Conservation (phyloP, 2,888 invertebrate genomes). For the Drosophila mercatorum region DNA sequence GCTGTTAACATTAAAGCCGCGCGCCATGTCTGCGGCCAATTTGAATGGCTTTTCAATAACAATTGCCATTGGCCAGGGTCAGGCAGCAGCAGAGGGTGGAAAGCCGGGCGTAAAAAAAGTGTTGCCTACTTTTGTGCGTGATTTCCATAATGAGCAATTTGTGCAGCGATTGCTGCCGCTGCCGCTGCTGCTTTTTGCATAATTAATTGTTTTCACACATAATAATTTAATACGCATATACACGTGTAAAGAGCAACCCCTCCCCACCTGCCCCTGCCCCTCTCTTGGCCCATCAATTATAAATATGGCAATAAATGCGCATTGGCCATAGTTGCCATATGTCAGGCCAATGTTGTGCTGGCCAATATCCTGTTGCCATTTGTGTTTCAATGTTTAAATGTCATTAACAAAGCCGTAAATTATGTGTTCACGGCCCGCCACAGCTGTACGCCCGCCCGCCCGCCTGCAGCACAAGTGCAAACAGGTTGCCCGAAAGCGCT, state of each 20-base stretch:
- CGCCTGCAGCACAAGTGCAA: conserved; percentile 20
- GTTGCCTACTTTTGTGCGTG: conserved; percentile 74
- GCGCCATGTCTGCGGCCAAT: conserved; percentile 58
- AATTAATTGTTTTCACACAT: conserved; percentile 84
- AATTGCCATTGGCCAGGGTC: conserved; percentile 32
- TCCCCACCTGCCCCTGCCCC: no score
- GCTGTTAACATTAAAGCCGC: conserved; percentile 59
- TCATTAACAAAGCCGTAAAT: conserved; percentile 80
- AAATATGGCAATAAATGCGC: conserved; percentile 64
- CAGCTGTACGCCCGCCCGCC: conserved; percentile 22
- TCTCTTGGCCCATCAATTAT: conserved; percentile 56
- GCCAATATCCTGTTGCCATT: conserved; percentile 44
- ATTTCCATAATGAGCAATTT: conserved; percentile 73
- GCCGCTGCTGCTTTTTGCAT: conserved; percentile 52
- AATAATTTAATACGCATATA: conserved; percentile 78
- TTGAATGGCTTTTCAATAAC: conserved; percentile 75
- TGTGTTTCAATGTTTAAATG: conserved; percentile 76
- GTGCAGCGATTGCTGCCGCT: conserved; percentile 21
- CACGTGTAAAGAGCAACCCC: conserved; percentile 60
- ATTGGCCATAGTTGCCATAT: conserved; percentile 72
- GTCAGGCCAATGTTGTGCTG: conserved; percentile 43
- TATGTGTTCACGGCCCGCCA: conserved; percentile 42
- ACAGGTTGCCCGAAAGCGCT: conserved; percentile 32
- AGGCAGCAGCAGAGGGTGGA: neutral
- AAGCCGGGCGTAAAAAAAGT: neutral